Evolutionary conservation across 1,140 invertebrate genomes (phyloP), one percentile per base, ranked within the genome.

Genomic region (Cecropterus lyciades): DNA sequence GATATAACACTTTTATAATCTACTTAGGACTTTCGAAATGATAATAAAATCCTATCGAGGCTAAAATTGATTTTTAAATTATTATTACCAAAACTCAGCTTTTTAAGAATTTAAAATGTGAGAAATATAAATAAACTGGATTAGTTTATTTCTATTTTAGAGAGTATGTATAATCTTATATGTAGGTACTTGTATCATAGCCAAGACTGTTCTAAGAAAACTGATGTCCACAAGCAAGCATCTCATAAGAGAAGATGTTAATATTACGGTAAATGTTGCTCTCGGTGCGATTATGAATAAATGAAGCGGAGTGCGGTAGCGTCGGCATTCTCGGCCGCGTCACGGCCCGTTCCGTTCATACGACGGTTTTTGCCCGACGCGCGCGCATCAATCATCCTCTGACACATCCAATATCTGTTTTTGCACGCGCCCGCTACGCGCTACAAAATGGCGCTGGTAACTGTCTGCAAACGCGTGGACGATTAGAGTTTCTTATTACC

Each of bases 341-440:
- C 84, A 87, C 84, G 82, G 77, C 46, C 71, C 67, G 75, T 83
- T 86, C 81, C 88, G 82, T 88, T 82, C 67, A 70, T 65, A 77
- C 80, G 79, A 83, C 77, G 83, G 70, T 86, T 90, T 90, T 88
- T 88, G 78, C 70, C 51, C 40, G 55, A 63, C 74, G 66, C 74
- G 66, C 69, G 76, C 79, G 78, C 88, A 91, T 91, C 84, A 80
- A 91, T 91, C 88, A 89, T 91, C 62, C 72, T 81, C 80, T 91
- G 88, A 91, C 88, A 89, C 83, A 88, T 91, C 87, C 88, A 89
- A 91, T 91, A 89, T 91, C 68, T 73, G 77, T 91, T 91, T 91
- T 91, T 91, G 86, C 84, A 67, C 69, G 55, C 60, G 53, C 64
- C 79, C 77, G 78, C 82, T 79, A 81, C 79, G 66, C 70, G 74